These are phyloP conservation scores for Lophochroa leadbeateri DNA, from an alignment of 2,113 vertebrate species.

Conservation along the genomic window DNA sequence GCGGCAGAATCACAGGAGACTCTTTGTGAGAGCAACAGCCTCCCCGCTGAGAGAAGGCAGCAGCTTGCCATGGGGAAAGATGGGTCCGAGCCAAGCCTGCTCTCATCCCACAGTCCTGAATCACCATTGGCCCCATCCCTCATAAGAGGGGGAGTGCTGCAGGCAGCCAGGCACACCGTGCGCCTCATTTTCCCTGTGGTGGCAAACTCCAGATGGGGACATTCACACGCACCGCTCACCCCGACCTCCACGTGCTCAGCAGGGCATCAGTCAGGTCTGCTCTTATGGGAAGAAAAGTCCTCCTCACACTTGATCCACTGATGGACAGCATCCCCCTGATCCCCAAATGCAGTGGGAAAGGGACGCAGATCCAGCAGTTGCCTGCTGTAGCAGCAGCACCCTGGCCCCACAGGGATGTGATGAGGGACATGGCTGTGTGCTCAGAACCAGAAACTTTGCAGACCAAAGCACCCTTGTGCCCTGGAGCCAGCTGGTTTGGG, in stretches of 20 bases:
- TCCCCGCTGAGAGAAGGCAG: background rate
- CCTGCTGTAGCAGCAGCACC: background rate
- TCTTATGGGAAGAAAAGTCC: background rate
- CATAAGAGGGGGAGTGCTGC: fast-evolving
- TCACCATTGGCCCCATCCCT: fast-evolving
- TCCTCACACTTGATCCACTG: background rate
- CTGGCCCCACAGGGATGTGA: fast-evolving
- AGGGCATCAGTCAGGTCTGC: background rate
- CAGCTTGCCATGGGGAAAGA: background rate
- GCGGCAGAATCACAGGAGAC: background rate
- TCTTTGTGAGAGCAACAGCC: conserved; percentile 20
- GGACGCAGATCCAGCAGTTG: fast-evolving
- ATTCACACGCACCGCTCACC: fast-evolving
- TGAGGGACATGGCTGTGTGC: fast-evolving
- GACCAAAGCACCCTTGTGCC: background rate
- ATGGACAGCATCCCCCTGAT: background rate
- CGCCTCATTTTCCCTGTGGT: fast-evolving
- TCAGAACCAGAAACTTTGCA: background rate
- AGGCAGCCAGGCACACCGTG: fast-evolving
- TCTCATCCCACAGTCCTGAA: background rate
- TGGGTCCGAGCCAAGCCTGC: background rate
- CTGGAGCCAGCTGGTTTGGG: background rate
- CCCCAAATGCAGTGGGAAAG: background rate
- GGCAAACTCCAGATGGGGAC: background rate
- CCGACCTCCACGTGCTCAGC: fast-evolving